Conservation (phyloP, 2,113 vertebrate genomes). For the Synchiropus splendidus region DNA sequence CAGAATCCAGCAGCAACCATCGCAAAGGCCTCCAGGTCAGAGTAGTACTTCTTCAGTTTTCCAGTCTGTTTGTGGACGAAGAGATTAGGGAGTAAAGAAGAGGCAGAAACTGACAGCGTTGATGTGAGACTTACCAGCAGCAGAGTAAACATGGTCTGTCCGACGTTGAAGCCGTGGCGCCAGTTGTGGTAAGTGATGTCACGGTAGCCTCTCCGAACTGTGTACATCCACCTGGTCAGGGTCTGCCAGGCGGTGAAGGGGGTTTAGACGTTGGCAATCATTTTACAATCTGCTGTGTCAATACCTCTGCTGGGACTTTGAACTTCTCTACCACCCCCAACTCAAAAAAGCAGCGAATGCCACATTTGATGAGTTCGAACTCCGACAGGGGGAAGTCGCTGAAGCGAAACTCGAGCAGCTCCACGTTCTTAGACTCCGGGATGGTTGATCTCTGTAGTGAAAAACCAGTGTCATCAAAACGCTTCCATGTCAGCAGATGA, state of each 20-base stretch:
- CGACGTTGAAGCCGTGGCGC: conserved; percentile 89
- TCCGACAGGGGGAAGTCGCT: conserved; percentile 83
- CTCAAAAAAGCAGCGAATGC: conserved; percentile 85
- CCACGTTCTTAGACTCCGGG: conserved; percentile 68
- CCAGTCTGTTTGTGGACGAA: conserved; percentile 72
- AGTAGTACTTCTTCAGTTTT: conserved; percentile 86
- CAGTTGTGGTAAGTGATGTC: conserved; percentile 91
- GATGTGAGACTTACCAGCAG: conserved; percentile 65
- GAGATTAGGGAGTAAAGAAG: not conserved
- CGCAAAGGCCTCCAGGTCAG: conserved; percentile 87
- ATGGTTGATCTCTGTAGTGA: conserved; percentile 73
- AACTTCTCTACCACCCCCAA: conserved; percentile 89
- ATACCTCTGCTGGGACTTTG: conserved; percentile 87
- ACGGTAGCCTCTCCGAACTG: conserved; percentile 81
- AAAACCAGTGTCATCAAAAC: not conserved
- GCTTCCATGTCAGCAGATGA: not conserved
- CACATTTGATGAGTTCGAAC: conserved; percentile 76
- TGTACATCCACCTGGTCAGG: conserved; percentile 92
- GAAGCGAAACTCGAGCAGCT: conserved; percentile 79
- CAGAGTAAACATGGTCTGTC: conserved; percentile 88
- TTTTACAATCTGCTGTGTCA: not conserved
- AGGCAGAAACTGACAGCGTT: not conserved
- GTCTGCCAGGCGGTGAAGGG: not conserved
- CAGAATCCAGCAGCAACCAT: conserved; percentile 92
- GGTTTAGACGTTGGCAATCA: not conserved